Evolutionary conservation across 1,140 invertebrate genomes (phyloP), one percentile per base, ranked within the genome.

Genomic region (Heliconius eleuchia): DNA sequence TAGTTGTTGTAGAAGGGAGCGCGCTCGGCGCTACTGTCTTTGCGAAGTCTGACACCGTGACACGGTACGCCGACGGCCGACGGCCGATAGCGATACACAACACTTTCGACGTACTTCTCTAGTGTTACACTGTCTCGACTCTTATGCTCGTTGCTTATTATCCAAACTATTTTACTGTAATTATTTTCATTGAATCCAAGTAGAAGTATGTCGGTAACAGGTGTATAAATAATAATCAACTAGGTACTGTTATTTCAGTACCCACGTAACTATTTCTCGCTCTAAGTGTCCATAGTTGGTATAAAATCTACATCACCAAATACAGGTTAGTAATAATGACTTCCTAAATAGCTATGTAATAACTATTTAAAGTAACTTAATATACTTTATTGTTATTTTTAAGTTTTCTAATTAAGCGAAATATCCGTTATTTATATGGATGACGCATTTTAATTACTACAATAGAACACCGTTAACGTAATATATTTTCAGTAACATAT

Each of bases 161-260:
- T 52, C 18, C 1, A 52, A 52, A 52, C 50, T 46, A 46, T 46
- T 46, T 52, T 52, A 52, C 16, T 52, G 18, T 19, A 52, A 18
- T 52, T 52, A 52, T 52, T 52, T 52, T 9, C 55, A 57, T 57
- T 57, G 18, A 23, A 57, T 57, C n/a, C 55, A n/a, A 57, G 55
- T 57, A 9, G 2, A 73, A 79, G 57, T 74, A 86, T 73, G 83
- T 83, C 81, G 77, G 52, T 84, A 76, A 84, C 83, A 84, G 80
- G 81, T 86, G 82, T 86, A 71, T 87, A 87, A 87, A 82, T 83
- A 83, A 81, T 82, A 81, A 83, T 81, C 76, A 86, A 83, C 77
- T 80, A 85, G 83, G 85, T 87, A 87, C 87, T 87, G 81, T 86
- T 87, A 84, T 82, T 78, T 81, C 80, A 85, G 82, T 87, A 87